phyloP scores from a whole-genome alignment of 2,888 invertebrate species.

The Acleris sparsana region DNA sequence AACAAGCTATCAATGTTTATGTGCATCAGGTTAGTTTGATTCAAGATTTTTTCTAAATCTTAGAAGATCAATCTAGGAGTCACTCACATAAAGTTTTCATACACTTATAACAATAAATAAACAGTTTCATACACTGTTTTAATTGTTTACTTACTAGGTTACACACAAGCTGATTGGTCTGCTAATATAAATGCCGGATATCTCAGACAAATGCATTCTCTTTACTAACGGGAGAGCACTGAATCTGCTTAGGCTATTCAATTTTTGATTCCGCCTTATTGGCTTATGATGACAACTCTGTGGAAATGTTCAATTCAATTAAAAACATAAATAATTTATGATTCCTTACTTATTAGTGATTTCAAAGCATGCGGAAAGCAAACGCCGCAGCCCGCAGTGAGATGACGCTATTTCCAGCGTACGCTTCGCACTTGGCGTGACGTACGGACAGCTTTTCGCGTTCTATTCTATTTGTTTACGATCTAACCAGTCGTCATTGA shows the following conservation, averaged over 20 bases:
- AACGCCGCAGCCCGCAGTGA: not conserved
- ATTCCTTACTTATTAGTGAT: constrained; percentile 2
- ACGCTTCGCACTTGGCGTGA: not conserved
- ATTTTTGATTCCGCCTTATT: no score
- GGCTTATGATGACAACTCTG: not conserved
- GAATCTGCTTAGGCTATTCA: no score
- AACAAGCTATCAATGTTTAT: no score
- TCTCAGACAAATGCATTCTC: no score
- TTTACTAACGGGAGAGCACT: no score
- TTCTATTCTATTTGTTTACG: not conserved
- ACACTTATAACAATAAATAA: no score
- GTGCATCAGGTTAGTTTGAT: not conserved
- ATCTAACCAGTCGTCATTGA: constrained; percentile 21
- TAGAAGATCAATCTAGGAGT: not conserved
- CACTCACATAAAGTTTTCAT: no score
- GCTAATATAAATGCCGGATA: no score
- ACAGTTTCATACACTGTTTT: not conserved
- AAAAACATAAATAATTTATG: not conserved
- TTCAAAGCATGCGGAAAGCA: constrained; percentile 13
- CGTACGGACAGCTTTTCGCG: constrained; percentile 2
- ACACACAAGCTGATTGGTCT: no score
- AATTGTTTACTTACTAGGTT: no score
- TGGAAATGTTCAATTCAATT: not conserved
- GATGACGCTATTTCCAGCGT: constrained; percentile 17
- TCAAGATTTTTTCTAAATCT: not conserved